These are phyloP conservation scores for Brotula barbata DNA, from an alignment of 2,797 vertebrate species.

Conservation along the genomic window DNA sequence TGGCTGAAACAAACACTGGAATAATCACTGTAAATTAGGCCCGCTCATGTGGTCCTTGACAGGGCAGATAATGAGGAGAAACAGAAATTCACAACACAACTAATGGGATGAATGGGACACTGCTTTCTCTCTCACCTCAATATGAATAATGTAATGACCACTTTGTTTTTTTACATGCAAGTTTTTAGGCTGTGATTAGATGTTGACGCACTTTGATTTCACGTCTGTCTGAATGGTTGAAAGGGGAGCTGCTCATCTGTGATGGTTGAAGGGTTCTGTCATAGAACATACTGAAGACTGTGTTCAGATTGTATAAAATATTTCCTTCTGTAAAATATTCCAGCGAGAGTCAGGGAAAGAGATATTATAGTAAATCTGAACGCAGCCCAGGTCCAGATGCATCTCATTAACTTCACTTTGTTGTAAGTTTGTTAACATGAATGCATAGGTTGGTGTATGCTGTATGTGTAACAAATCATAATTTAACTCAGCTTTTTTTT, in stretches of 20 bases:
- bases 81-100: not conserved
- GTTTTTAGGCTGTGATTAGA: conserved; percentile 46
- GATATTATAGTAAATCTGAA: conserved; percentile 1
- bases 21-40: conserved; percentile 22
- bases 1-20: conserved; percentile 59
- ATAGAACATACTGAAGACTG: not conserved
- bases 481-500: not conserved
- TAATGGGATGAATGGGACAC: conserved; percentile 3
- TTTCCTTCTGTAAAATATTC: not conserved
- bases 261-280: conserved; percentile 20
- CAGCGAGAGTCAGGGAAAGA: not conserved
- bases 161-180: conserved; percentile 33
- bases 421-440: conserved; percentile 11
- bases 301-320: not conserved
- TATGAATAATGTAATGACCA: conserved; percentile 27
- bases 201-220: conserved; percentile 69
- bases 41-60: conserved; percentile 1
- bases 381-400: conserved; percentile 20
- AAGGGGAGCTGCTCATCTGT: conserved; percentile 22
- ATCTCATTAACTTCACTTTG: conserved; percentile 4
- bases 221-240: conserved; percentile 30
- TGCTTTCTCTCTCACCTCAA: conserved; percentile 33
- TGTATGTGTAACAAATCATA: not conserved
- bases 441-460: not conserved
- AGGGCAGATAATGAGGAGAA: conserved; percentile 8